These are phyloP conservation scores for Melipona quadrifasciata DNA, from an alignment of 1,140 invertebrate species.

Conservation along the genomic window DNA sequence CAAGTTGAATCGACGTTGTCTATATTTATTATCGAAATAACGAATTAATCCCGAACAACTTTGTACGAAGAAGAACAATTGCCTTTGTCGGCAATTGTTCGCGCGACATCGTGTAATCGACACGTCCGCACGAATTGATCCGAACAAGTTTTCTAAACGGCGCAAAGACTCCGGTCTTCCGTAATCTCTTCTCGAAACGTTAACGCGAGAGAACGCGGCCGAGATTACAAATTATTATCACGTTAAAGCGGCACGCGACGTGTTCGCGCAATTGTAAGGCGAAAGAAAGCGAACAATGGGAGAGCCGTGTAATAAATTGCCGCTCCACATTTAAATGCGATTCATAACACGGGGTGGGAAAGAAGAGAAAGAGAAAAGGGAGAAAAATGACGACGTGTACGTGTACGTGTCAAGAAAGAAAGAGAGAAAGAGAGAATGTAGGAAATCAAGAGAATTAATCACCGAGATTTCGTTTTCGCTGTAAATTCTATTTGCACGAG, in stretches of 20 bases:
- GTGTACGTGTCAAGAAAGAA: not conserved
- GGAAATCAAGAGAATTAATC: conserved; percentile 22
- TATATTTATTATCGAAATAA: not conserved
- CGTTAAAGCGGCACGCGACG: not conserved
- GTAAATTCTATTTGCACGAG: conserved; percentile 41
- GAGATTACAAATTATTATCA: conserved; percentile 24
- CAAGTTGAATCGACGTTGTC: not conserved
- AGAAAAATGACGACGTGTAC: not conserved
- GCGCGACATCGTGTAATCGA: not conserved
- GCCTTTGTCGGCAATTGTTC: not conserved
- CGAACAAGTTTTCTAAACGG: too few species aligned
- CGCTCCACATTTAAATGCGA: conserved; percentile 15
- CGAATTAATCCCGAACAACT: not conserved
- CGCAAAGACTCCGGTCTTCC: not conserved
- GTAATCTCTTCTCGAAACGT: not conserved
- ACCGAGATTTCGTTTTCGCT: conserved; percentile 33
- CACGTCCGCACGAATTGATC: not conserved
- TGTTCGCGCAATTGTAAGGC: not conserved
- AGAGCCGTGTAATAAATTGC: conserved; percentile 15
- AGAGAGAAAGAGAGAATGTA: not conserved
- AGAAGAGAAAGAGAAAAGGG: too few species aligned
- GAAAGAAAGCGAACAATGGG: not conserved
- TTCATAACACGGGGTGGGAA: not conserved
- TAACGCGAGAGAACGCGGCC: not conserved
- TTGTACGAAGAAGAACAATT: not conserved